Conservation (phyloP, 2,113 vertebrate species). For the Cichladusa arquata region DNA sequence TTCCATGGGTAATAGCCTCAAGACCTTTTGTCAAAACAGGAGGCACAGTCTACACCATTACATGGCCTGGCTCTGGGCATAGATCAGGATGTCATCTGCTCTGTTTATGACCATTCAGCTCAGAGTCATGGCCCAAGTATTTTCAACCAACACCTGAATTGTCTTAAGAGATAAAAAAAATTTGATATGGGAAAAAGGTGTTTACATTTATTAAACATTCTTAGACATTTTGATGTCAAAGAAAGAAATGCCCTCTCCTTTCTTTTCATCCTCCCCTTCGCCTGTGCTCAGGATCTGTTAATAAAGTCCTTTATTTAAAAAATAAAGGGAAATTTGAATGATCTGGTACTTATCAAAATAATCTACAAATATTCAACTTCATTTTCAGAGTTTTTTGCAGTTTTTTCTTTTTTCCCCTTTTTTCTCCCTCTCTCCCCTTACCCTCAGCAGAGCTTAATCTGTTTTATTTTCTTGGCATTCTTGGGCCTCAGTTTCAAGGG, state of each 20-base stretch:
- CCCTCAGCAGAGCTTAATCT: not conserved
- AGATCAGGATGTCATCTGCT: not conserved
- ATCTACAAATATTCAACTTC: not conserved
- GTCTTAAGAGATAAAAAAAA: not conserved
- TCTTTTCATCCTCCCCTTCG: not conserved
- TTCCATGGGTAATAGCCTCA: not conserved
- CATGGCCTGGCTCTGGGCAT: accelerated
- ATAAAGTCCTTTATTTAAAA: not conserved
- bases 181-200: not conserved
- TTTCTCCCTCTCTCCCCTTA: not conserved
- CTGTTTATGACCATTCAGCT: not conserved
- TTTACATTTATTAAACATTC: not conserved
- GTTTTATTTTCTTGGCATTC: not conserved
- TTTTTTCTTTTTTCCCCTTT: not conserved
- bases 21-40: not conserved
- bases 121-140: not conserved
- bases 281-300: not conserved
- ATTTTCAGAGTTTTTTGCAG: not conserved
- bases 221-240: not conserved
- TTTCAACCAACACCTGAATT: not conserved
- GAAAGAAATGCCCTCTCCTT: not conserved
- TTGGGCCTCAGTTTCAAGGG: not conserved
- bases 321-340: not conserved
- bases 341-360: not conserved
- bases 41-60: accelerated